These are phyloP conservation scores for Streptopelia turtur DNA, from an alignment of 2,797 vertebrate genomes.

Conservation along the genomic window DNA sequence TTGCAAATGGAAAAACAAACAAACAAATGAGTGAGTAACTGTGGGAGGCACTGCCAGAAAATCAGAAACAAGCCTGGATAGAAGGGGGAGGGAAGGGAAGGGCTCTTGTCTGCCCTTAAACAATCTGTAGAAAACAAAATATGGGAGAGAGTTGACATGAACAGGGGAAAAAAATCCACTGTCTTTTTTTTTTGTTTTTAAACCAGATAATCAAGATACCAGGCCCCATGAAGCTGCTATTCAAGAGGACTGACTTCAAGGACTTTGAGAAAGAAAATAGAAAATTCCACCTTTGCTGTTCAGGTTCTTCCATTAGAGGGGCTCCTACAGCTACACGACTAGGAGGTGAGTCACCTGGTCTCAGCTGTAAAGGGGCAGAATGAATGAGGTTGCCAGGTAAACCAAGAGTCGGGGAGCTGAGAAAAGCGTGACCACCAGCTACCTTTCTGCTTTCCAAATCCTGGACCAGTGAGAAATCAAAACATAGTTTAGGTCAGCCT, in stretches of 20 bases:
- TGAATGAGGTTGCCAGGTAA: neutral
- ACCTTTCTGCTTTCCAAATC: neutral
- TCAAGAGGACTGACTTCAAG: neutral
- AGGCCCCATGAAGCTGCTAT: neutral
- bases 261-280: neutral
- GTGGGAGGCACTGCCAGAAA: conserved; percentile 22
- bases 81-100: conserved; percentile 6
- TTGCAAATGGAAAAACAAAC: conserved; percentile 59
- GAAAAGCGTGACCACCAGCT: neutral
- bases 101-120: neutral
- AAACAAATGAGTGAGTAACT: conserved; percentile 51
- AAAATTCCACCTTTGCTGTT: neutral
- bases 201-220: neutral
- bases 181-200: neutral
- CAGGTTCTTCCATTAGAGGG: neutral
- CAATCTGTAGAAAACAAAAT: conserved; percentile 27
- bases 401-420: neutral
- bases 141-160: conserved; percentile 4
- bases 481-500: neutral
- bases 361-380: neutral
- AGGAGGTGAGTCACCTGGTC: neutral
- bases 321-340: neutral
- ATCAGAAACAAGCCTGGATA: neutral
- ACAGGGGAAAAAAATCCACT: neutral
- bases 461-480: neutral